These are phyloP conservation scores for Acrobasis repandana DNA, from an alignment of 2,888 invertebrate species.

Conservation along the genomic window DNA sequence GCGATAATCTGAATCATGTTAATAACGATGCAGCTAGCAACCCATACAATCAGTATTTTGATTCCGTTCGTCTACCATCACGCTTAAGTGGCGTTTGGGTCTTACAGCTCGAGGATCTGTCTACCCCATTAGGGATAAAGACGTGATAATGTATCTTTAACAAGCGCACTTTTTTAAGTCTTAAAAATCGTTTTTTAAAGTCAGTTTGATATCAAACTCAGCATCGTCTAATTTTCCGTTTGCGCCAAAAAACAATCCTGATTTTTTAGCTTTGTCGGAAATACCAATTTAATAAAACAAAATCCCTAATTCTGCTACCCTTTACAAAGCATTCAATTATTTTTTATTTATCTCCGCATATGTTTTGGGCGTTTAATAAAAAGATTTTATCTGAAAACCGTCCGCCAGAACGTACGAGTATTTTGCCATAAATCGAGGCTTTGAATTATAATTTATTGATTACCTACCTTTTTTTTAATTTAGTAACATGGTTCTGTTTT, in stretches of 20 bases:
- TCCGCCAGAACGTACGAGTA: background rate
- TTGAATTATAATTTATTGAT: background rate
- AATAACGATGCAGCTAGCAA: too few species aligned
- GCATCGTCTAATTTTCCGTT: background rate
- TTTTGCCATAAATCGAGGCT: background rate
- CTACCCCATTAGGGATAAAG: too few species aligned
- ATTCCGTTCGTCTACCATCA: too few species aligned
- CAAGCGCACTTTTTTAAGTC: too few species aligned
- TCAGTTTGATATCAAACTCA: background rate
- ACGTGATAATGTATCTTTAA: too few species aligned
- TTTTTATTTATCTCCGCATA: background rate
- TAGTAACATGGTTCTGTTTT: background rate
- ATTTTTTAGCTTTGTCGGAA: background rate
- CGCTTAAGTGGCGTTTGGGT: too few species aligned
- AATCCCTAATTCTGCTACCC: background rate
- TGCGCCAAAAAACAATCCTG: background rate
- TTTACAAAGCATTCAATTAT: background rate
- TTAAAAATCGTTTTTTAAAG: too few species aligned
- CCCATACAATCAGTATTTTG: too few species aligned
- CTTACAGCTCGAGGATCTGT: too few species aligned
- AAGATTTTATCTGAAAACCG: conserved; percentile 2
- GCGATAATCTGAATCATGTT: too few species aligned
- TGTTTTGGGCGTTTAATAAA: background rate
- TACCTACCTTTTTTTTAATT: background rate
- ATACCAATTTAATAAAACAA: background rate